These are phyloP conservation scores for Macroglossus sobrinus DNA, from an alignment of 2,113 vertebrate genomes.

Conservation along the genomic window DNA sequence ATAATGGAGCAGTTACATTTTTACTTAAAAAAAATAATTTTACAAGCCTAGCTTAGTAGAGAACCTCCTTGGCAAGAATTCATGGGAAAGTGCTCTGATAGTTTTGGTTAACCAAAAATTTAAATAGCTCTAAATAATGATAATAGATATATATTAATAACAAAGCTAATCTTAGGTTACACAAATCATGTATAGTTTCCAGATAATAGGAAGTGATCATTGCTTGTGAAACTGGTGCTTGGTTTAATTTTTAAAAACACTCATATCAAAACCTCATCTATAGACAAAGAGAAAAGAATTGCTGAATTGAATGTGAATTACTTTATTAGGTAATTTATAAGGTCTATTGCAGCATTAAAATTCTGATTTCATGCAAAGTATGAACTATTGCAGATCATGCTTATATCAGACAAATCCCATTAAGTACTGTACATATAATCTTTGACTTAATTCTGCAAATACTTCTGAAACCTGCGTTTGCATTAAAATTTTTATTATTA, in stretches of 20 bases:
- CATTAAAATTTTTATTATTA: slow-evolving; percentile 24
- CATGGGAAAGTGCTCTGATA: neutral
- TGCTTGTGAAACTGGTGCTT: neutral
- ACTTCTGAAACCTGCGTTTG: neutral
- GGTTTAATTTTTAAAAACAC: neutral
- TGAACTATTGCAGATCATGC: neutral
- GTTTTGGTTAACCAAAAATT: neutral
- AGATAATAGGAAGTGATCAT: neutral
- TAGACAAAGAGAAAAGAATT: neutral
- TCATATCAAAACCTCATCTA: neutral
- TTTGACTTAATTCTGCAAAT: neutral
- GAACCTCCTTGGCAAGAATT: neutral
- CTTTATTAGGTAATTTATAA: slow-evolving; percentile 5
- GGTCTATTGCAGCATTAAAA: neutral
- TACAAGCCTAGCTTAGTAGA: neutral
- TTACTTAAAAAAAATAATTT: neutral
- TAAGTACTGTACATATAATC: neutral
- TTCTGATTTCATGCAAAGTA: neutral
- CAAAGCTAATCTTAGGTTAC: neutral
- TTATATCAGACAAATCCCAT: neutral
- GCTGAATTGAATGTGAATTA: neutral
- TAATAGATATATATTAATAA: neutral
- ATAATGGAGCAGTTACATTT: neutral
- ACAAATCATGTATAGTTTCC: neutral
- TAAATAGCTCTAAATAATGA: neutral